Evolutionary conservation across 2,888 invertebrate species (phyloP).

Genomic region (Sussaba pulchella): DNA sequence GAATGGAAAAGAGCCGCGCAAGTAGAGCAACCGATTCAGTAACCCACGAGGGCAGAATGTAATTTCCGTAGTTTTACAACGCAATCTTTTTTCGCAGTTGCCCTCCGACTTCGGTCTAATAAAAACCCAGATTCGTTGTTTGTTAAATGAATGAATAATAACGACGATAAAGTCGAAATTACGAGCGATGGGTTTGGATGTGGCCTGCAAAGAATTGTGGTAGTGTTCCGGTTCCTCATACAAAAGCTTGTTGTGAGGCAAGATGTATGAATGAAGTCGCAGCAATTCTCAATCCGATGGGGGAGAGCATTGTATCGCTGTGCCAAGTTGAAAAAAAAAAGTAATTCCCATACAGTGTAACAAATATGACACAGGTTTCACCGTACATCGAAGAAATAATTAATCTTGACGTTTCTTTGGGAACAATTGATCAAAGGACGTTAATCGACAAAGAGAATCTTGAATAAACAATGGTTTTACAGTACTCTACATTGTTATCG

Average conservation of each 20-base stretch:
- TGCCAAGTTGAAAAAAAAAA: too few relatives aligned
- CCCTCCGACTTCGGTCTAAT: constrained; percentile 27
- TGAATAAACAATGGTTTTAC: neutral
- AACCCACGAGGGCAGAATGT: constrained; percentile 39
- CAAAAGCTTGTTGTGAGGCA: neutral
- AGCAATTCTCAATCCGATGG: neutral
- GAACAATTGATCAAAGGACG: neutral
- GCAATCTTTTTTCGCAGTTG: constrained; percentile 41
- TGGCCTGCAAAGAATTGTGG: neutral
- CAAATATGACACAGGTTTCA: neutral
- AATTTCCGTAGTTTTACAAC: constrained; percentile 53
- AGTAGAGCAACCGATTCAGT: neutral
- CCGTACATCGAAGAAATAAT: neutral
- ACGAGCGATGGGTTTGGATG: neutral
- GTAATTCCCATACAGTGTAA: too few relatives aligned
- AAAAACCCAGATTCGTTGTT: constrained; percentile 37
- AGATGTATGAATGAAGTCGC: constrained; percentile 10
- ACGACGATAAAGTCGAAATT: constrained; percentile 4
- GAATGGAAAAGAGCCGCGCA: constrained; percentile 29
- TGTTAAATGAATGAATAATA: constrained; percentile 40
- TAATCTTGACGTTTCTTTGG: neutral
- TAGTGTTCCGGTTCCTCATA: neutral
- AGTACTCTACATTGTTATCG: neutral
- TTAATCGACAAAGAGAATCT: constrained; percentile 2
- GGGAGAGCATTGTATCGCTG: too few relatives aligned